These are phyloP conservation scores for Empidonax traillii DNA, from an alignment of 2,113 vertebrate species.

Conservation along the genomic window DNA sequence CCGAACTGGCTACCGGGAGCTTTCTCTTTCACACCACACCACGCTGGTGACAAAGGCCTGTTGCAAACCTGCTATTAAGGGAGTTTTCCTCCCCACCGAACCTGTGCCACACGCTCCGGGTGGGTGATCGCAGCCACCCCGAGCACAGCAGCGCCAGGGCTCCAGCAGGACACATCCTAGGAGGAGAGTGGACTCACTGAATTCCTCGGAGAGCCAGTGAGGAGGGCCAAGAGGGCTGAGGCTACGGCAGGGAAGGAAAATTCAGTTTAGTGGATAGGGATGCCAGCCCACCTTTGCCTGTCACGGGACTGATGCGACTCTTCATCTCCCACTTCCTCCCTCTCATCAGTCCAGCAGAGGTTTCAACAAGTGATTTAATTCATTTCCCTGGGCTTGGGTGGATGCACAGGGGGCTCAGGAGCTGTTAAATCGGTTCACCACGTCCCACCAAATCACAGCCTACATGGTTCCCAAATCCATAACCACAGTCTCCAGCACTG, in stretches of 20 bases:
- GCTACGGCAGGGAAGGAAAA: background rate
- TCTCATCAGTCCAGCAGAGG: background rate
- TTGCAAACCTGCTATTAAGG: background rate
- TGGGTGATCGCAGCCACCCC: accelerated
- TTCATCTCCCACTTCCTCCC: background rate
- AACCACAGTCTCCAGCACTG: accelerated
- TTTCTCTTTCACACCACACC: background rate
- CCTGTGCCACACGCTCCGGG: accelerated
- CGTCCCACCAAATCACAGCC: background rate
- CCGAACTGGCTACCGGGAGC: background rate
- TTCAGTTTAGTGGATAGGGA: accelerated
- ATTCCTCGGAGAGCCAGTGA: accelerated
- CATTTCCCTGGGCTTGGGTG: background rate
- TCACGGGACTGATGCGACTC: accelerated
- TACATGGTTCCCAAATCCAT: accelerated
- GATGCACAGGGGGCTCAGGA: background rate
- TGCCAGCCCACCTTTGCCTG: background rate
- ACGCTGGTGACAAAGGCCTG: background rate
- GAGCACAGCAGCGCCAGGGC: background rate
- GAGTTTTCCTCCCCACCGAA: background rate
- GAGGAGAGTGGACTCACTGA: accelerated
- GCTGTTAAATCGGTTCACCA: background rate
- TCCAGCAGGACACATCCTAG: background rate
- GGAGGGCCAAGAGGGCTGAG: background rate
- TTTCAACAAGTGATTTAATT: background rate